Evolutionary conservation across 2,113 vertebrate genomes (phyloP).

Genomic region (Myxocyprinus asiaticus): DNA sequence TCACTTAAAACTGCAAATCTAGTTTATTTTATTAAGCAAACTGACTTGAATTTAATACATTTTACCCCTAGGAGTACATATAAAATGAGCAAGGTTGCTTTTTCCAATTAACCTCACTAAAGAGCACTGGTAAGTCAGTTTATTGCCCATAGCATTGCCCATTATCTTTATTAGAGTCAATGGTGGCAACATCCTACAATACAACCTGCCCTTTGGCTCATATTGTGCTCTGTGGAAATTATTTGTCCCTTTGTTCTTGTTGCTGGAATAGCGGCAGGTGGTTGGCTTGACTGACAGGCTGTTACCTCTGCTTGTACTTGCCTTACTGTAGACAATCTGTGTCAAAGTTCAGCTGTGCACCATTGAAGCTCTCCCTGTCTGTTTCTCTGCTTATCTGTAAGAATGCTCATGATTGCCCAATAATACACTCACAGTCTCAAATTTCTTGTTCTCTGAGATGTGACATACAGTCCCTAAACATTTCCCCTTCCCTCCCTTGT

Average conservation of each 20-base stretch:
- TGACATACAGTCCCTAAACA: conserved; percentile 38
- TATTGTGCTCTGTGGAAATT: conserved; percentile 39
- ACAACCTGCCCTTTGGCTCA: conserved; percentile 4
- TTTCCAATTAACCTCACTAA: conserved; percentile 37
- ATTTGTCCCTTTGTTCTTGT: conserved; percentile 30
- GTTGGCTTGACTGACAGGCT: conserved; percentile 3
- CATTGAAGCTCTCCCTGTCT: background rate
- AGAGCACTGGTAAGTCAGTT: conserved; percentile 12
- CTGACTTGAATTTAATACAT: background rate
- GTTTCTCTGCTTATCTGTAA: background rate
- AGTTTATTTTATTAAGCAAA: background rate
- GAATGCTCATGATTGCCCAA: too few relatives aligned
- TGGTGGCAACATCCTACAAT: background rate
- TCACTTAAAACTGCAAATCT: background rate
- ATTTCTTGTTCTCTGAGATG: conserved; percentile 7
- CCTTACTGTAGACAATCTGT: background rate
- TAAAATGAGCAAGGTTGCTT: conserved; percentile 6
- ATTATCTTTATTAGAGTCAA: conserved; percentile 24
- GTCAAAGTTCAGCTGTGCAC: conserved; percentile 13
- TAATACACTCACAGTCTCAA: too few relatives aligned
- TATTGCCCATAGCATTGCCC: conserved; percentile 25
- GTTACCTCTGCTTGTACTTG: conserved; percentile 16
- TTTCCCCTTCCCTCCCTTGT: background rate
- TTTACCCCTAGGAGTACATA: background rate
- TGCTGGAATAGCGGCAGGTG: conserved; percentile 16